Conservation (phyloP, 2,888 invertebrate genomes). For the Acanthosepion pharaonis region DNA sequence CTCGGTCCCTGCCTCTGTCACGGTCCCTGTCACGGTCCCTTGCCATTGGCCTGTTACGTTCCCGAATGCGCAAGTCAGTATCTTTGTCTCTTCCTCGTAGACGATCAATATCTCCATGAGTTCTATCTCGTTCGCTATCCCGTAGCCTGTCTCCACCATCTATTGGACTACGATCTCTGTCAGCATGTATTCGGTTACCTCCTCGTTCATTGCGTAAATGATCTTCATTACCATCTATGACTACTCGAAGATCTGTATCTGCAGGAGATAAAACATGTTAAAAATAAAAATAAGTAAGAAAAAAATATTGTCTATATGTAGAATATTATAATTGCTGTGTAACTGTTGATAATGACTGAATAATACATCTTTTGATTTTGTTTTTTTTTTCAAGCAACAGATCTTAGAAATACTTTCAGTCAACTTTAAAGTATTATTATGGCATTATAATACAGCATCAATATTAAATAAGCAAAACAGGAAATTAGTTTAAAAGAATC, state of each 20-base stretch:
- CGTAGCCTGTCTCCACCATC: background rate
- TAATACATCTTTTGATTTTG: no score
- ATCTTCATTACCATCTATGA: background rate
- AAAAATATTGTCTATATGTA: no score
- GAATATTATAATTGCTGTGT: no score
- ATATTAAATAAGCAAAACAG: no score
- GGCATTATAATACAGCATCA: no score
- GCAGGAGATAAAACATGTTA: background rate
- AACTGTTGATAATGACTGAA: no score
- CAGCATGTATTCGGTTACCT: background rate
- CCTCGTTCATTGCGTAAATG: slow-evolving; percentile 35
- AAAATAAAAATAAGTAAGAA: background rate
- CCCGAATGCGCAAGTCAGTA: slow-evolving; percentile 48
- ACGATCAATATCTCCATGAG: background rate
- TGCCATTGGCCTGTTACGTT: slow-evolving; percentile 47
- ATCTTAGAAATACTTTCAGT: no score
- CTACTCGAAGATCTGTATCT: background rate
- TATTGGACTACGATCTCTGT: slow-evolving; percentile 25
- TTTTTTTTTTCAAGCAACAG: no score
- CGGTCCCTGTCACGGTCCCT: slow-evolving; percentile 47
- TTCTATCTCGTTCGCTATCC: background rate
- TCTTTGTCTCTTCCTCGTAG: slow-evolving; percentile 34
- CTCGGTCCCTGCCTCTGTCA: slow-evolving; percentile 49
- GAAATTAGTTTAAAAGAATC: no score
- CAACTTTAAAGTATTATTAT: no score